These are phyloP conservation scores for Dasyurus viverrinus DNA, from an alignment of 2,113 vertebrate genomes.

Conservation along the genomic window DNA sequence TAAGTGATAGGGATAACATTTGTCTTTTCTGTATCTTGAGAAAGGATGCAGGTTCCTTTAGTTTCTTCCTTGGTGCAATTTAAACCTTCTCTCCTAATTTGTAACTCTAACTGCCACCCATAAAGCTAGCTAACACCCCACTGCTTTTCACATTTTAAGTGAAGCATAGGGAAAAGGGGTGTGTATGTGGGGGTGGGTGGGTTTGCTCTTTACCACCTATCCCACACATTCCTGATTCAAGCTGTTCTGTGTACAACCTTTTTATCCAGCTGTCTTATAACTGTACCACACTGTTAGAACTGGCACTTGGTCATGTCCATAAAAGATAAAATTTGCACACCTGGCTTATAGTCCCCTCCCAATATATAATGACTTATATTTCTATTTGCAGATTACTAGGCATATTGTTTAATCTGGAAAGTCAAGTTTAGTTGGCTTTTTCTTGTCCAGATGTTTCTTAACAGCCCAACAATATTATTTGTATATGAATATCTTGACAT, in stretches of 20 bases:
- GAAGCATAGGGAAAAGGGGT: neutral
- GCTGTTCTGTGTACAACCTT: neutral
- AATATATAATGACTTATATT: neutral
- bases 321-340: neutral
- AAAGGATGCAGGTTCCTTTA: neutral
- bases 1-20: neutral
- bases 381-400: neutral
- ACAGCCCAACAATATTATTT: neutral
- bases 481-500: neutral
- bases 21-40: neutral
- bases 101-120: neutral
- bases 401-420: constrained; percentile 22
- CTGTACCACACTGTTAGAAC: constrained; percentile 10
- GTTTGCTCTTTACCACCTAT: neutral
- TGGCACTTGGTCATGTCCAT: constrained; percentile 41
- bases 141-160: neutral
- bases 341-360: neutral
- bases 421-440: constrained; percentile 7
- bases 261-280: neutral
- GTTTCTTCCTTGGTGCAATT: neutral
- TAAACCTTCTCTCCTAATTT: neutral
- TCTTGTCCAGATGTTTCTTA: constrained; percentile 1
- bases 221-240: neutral
- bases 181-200: neutral
- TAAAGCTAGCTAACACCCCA: neutral